Conservation (phyloP, 2,113 vertebrate species). For the Bufo bufo region DNA sequence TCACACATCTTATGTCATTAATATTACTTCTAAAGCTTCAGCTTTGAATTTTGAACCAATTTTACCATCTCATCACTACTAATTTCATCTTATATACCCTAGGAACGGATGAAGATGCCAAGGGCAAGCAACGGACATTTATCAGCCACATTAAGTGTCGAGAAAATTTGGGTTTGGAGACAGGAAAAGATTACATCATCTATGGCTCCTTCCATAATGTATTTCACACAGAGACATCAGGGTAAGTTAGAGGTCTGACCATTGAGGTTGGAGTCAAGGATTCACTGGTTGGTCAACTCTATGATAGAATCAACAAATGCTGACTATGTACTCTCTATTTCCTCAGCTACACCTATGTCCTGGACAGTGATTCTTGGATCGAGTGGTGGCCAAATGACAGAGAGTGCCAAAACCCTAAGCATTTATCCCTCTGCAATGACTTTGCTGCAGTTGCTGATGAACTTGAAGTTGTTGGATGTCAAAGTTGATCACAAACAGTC, state of each 20-base stretch:
- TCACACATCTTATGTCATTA: no score
- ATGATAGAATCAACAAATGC: no score
- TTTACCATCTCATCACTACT: no score
- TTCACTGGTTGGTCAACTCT: not conserved
- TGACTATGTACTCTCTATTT: not conserved
- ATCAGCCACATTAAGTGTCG: slow-evolving; percentile 24
- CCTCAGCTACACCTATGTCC: slow-evolving; percentile 65
- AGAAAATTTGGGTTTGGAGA: not conserved
- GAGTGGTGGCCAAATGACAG: slow-evolving; percentile 66
- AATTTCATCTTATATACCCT: not conserved
- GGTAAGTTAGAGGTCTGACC: not conserved
- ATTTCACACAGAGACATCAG: not conserved
- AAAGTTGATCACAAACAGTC: not conserved
- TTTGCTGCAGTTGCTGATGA: slow-evolving; percentile 48
- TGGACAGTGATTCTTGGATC: slow-evolving; percentile 72
- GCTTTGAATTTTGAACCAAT: no score
- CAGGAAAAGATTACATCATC: not conserved
- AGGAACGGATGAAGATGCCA: not conserved
- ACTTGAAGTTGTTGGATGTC: slow-evolving; percentile 66
- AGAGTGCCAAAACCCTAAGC: slow-evolving; percentile 52
- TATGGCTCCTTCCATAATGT: not conserved
- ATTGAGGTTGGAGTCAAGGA: no score
- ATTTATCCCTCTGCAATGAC: slow-evolving; percentile 55
- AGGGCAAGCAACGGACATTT: not conserved
- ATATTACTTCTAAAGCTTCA: no score